Percentiles rank a stretch among this genome's conserved stretches.
Evolutionary conservation across 2,888 invertebrate species (phyloP).

Genomic region (Thymelicus lineola): DNA sequence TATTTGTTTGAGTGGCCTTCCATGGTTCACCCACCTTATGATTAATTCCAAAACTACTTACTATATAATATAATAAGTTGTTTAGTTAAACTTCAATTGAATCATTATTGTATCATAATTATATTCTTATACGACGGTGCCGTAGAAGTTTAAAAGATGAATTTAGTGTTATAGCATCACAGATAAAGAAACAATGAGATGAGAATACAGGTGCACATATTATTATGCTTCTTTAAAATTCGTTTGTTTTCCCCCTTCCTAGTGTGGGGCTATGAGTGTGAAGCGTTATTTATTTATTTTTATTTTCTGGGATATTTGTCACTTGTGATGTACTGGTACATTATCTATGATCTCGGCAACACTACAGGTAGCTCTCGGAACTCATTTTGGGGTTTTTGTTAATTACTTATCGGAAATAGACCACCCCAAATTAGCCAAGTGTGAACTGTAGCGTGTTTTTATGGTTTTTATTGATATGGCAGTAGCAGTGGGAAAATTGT

Average conservation of each 20-base stretch:
- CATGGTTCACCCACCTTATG: no score
- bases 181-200: background rate
- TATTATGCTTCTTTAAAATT: background rate
- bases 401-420: constrained; percentile 26
- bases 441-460: constrained; percentile 18
- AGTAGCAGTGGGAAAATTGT: no score
- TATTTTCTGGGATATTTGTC: constrained; percentile 55
- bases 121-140: no score
- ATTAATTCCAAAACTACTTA: no score
- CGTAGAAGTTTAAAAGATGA: no score
- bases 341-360: constrained; percentile 61
- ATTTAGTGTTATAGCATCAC: background rate
- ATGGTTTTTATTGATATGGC: background rate
- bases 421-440: constrained; percentile 31
- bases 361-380: constrained; percentile 57
- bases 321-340: constrained; percentile 52
- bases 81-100: no score
- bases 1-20: no score
- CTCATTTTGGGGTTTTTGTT: constrained; percentile 19
- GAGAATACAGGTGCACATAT: constrained; percentile 1
- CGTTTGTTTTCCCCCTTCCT: no score
- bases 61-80: no score
- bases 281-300: background rate
- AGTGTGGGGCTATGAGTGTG: no score
- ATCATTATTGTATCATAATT: no score